Evolutionary conservation across 2,113 vertebrate species (phyloP).

Genomic region (Thryonomys swinderianus): DNA sequence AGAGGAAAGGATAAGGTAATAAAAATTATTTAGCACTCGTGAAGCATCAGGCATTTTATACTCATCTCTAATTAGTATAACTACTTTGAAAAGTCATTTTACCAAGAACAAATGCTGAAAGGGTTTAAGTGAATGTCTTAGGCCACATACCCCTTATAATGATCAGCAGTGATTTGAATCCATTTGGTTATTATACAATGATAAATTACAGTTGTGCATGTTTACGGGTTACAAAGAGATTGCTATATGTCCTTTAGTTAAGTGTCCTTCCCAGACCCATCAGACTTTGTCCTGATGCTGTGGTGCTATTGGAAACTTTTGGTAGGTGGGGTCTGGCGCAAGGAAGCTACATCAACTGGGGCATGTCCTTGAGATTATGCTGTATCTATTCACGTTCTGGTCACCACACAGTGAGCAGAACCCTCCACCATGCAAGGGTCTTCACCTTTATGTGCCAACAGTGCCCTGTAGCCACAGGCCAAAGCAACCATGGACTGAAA

Average conservation of each 20-base stretch:
- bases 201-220: background rate
- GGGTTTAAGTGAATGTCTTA: background rate
- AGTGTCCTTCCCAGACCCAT: background rate
- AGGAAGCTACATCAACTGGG: background rate
- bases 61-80: background rate
- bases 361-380: background rate
- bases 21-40: background rate
- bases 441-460: background rate
- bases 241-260: background rate
- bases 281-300: background rate
- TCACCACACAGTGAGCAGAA: background rate
- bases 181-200: background rate
- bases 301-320: background rate
- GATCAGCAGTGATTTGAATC: background rate
- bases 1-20: background rate
- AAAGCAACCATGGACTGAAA: background rate
- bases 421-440: background rate
- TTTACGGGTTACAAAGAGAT: background rate
- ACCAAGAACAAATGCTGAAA: background rate
- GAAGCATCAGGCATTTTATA: background rate
- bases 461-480: no score
- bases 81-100: slow-evolving; percentile 16
- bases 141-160: background rate
- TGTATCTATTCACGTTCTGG: background rate
- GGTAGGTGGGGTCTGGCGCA: background rate